Base-by-base conservation (phyloP, 2,797 vertebrate genomes). In the Carapus acus region DNA sequence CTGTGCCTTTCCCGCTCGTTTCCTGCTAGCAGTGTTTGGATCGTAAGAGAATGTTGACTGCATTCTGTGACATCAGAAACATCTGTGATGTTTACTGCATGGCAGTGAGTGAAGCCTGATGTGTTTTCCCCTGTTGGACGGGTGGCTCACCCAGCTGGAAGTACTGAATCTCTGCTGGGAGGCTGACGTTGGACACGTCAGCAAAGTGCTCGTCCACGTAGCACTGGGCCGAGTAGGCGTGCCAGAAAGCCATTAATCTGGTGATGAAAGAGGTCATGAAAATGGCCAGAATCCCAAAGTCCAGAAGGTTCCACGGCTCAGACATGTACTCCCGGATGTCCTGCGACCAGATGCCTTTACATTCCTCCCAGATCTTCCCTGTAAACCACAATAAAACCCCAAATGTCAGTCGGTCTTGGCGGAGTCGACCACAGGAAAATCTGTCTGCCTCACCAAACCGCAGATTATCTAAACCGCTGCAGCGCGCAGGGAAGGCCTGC, bases 361-460 rank as follows among this genome's bases (percentile, higher is more conserved):
- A 98, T 78, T 93, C 94, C 16, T 93, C 88, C 91, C 94, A 97
- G 83, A 97, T 94, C 87, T 97, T 98, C 14, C 95, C 94, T 98
- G 66, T 21, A 57, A 55, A n/a, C n/a, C n/a, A n/a, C n/a, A n/a
- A n/a, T n/a, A n/a, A n/a, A n/a, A n/a, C n/a, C n/a, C n/a, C n/a
- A n/a, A n/a, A n/a, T n/a, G n/a, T n/a, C n/a, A n/a, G n/a, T n/a
- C n/a, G n/a, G n/a, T n/a, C n/a, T n/a, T n/a, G n/a, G n/a, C n/a
- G n/a, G n/a, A n/a, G n/a, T n/a, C n/a, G n/a, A n/a, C n/a, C n/a
- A n/a, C n/a, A n/a, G n/a, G n/a, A n/a, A n/a, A n/a, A n/a, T n/a
- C n/a, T n/a, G n/a, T n/a, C n/a, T n/a, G n/a, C n/a, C n/a, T n/a
- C n/a, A 33, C 29, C 12, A 46, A 19, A 49, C 33, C 22, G 14